These are phyloP conservation scores for Polypterus senegalus DNA, from an alignment of 2,113 vertebrate species.

Conservation along the genomic window DNA sequence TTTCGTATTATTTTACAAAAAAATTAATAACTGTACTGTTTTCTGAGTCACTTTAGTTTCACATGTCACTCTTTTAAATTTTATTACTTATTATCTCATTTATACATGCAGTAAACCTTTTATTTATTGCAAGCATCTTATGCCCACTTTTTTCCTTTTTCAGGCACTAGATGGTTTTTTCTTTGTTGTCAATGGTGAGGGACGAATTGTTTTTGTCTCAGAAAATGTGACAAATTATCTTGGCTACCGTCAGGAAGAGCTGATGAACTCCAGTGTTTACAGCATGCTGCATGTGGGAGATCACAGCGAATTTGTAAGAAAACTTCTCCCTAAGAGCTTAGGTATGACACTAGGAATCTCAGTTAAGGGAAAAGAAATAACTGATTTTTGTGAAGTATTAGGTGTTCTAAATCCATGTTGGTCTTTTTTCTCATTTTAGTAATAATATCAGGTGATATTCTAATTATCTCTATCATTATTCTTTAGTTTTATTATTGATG, in stretches of 20 bases:
- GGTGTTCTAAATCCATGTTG: background rate
- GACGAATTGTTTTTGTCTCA: slow-evolving; percentile 83
- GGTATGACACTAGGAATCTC: slow-evolving; percentile 38
- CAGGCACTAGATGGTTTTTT: slow-evolving; percentile 90
- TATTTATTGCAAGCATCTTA: too few relatives aligned
- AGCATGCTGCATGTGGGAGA: slow-evolving; percentile 91
- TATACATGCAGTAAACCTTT: too few relatives aligned
- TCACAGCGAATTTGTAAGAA: slow-evolving; percentile 86
- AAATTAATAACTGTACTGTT: too few relatives aligned
- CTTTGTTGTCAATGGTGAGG: slow-evolving; percentile 88
- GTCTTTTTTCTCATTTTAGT: background rate
- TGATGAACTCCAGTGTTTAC: slow-evolving; percentile 91
- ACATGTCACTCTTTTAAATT: too few relatives aligned
- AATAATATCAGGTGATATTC: background rate
- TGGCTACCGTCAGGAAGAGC: slow-evolving; percentile 84
- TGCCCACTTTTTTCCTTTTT: background rate
- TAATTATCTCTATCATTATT: too few relatives aligned
- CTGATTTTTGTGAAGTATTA: background rate
- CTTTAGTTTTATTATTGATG: background rate
- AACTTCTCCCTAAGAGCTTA: slow-evolving; percentile 80
- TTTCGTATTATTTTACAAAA: too few relatives aligned
- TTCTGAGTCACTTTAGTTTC: too few relatives aligned
- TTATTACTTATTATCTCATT: too few relatives aligned
- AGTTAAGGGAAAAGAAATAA: too few relatives aligned
- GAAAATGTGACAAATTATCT: slow-evolving; percentile 86